Base-by-base conservation (phyloP, 23 tunicate genomes). In the Clavelina lepadiformis region DNA sequence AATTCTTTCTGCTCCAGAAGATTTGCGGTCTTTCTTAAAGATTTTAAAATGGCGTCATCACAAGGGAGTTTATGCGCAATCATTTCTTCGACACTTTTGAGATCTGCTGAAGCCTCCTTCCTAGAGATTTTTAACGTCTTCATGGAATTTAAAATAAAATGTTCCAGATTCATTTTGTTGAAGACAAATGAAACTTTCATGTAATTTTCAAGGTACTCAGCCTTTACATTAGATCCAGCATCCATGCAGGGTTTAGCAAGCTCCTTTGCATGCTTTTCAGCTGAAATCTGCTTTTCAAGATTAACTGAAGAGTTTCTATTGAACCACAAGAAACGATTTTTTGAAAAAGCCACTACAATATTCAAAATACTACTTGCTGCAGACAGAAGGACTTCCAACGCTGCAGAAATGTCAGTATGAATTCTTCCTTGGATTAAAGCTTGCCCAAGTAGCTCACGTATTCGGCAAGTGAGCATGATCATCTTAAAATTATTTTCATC, bases 401-500 rank as follows among this genome's bases (percentile, higher is more conserved):
- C n/a, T n/a, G n/a, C n/a, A n/a, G n/a, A n/a, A n/a, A n/a, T n/a
- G n/a, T n/a, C n/a, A n/a, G n/a, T n/a, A n/a, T n/a, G n/a, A 19
- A 22, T 70, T 46, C 60, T 46, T 28, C 49, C 55, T 29, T 85
- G 93, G 5, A 82, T 41, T 30, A 33, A 50, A 28, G 77, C 83
- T 46, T 79, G 82, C 18, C 79, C 93, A 22, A 77, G 51, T 1
- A 76, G 51, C 32, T 78, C 82, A 41, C 63, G 45, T 44, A 85
- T 26, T 13, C 77, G 61, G 45, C 83, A 53, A 11, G 70, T 30
- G 18, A 28, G 19, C 78, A 85, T 69, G 29, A 45, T 32, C 1
- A 85, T 47, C 35, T 35, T 31, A 44, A 75, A 85, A 7, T 63
- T 51, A 7, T 51, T 68, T 46, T 76, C 38, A 0, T 41, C 54